Percentiles rank a stretch among this genome's conserved stretches.
Conservation (phyloP, 2,113 vertebrate species). For the Climacteris rufus region DNA sequence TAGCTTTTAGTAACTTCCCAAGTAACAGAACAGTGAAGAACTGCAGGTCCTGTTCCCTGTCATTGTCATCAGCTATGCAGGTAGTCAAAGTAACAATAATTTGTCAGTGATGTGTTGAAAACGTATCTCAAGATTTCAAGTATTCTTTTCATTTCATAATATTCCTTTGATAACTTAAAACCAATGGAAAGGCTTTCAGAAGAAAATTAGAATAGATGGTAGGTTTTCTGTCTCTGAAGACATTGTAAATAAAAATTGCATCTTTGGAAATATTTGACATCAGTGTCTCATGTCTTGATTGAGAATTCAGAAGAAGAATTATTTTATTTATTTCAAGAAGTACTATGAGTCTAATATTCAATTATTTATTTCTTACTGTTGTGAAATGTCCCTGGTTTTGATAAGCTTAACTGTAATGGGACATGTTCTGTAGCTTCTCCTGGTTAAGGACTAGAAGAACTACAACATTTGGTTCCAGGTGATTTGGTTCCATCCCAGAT, state of each 20-base stretch:
- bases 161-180: neutral
- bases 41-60: neutral
- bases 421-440: constrained; percentile 28
- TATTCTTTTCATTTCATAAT: neutral
- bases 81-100: neutral
- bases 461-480: neutral
- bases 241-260: neutral
- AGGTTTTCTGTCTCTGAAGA: neutral
- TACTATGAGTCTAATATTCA: neutral
- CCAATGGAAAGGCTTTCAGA: neutral
- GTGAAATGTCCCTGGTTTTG: constrained; percentile 1
- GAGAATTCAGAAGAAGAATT: neutral
- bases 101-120: neutral
- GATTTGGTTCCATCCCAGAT: constrained; percentile 15
- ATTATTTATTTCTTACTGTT: neutral
- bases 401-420: neutral
- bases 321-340: neutral
- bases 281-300: neutral
- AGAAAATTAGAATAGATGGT: neutral
- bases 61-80: neutral
- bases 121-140: neutral
- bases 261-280: neutral
- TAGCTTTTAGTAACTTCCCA: neutral
- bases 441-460: neutral
- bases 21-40: neutral